A percentile compares a stretch with the other conserved stretches of the same genome.
Evolutionary conservation across 2,113 vertebrate genomes (phyloP).

Genomic region (Psilopogon haemacephalus): DNA sequence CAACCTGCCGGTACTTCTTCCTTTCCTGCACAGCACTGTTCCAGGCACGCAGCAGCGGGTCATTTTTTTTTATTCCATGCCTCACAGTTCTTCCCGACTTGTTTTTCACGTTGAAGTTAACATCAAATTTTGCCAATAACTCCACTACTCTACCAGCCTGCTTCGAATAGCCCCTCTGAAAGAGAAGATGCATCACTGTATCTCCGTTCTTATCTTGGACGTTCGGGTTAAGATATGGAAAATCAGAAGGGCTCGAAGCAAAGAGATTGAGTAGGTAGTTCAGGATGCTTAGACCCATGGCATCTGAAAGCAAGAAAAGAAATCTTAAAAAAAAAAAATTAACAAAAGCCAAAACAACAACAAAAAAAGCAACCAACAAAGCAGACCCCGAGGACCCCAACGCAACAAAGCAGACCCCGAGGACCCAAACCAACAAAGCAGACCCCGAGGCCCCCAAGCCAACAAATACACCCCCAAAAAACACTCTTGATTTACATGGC

Average conservation of each 20-base stretch:
- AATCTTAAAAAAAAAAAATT: background rate
- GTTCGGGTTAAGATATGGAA: conserved; percentile 76
- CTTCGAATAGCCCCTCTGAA: conserved; percentile 71
- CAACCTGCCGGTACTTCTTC: conserved; percentile 60
- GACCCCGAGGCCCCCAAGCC: too few species aligned
- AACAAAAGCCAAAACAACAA: too few species aligned
- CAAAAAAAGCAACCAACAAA: too few species aligned
- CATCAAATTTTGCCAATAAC: conserved; percentile 73
- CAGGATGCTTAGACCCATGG: conserved; percentile 73
- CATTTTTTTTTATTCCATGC: conserved; percentile 75
- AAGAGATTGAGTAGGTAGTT: conserved; percentile 75
- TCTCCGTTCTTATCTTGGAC: conserved; percentile 74
- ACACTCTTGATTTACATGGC: background rate
- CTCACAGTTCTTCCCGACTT: conserved; percentile 73
- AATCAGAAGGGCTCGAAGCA: conserved; percentile 61
- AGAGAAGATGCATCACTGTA: conserved; percentile 80
- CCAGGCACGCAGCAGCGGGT: conserved; percentile 72
- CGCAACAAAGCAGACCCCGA: too few species aligned
- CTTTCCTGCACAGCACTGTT: conserved; percentile 60
- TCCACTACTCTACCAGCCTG: conserved; percentile 67
- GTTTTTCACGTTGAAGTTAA: conserved; percentile 79
- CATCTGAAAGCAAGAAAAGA: conserved; percentile 67
- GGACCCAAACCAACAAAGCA: too few species aligned
- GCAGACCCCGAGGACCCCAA: too few species aligned
- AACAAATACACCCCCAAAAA: too few species aligned